Evolutionary conservation across 2,113 vertebrate species (phyloP).

Genomic region (Silurus meridionalis): DNA sequence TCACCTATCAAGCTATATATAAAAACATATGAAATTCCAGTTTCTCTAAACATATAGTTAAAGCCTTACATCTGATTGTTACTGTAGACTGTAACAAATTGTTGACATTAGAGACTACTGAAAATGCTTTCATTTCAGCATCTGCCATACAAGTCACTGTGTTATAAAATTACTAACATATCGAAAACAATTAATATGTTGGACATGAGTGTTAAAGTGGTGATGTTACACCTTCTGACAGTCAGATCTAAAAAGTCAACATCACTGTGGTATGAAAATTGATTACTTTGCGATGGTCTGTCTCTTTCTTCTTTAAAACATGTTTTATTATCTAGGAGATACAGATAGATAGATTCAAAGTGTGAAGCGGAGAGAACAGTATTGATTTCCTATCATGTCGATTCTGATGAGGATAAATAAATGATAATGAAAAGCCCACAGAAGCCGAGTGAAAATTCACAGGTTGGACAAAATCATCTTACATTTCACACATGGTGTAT

Average conservation of each 20-base stretch:
- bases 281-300: not conserved
- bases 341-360: not conserved
- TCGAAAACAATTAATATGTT: too few relatives aligned
- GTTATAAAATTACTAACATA: not conserved
- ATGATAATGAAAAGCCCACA: conserved; percentile 30
- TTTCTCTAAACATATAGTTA: not conserved
- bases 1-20: not conserved
- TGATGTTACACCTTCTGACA: not conserved
- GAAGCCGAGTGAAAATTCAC: conserved; percentile 7
- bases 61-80: not conserved
- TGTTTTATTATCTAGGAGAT: not conserved
- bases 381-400: conserved; percentile 14
- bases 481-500: conserved; percentile 28
- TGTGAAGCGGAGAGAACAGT: not conserved
- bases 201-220: not conserved
- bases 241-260: not conserved
- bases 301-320: not conserved
- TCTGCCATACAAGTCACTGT: not conserved
- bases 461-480: conserved; percentile 16
- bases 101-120: not conserved
- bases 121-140: not conserved
- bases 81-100: not conserved
- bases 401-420: conserved; percentile 39
- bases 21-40: not conserved
- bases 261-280: not conserved